Evolutionary conservation across 2,797 vertebrate genomes (phyloP), one percentile per base, ranked within the genome.

Genomic region (Neosilurus mollespiculum): DNA sequence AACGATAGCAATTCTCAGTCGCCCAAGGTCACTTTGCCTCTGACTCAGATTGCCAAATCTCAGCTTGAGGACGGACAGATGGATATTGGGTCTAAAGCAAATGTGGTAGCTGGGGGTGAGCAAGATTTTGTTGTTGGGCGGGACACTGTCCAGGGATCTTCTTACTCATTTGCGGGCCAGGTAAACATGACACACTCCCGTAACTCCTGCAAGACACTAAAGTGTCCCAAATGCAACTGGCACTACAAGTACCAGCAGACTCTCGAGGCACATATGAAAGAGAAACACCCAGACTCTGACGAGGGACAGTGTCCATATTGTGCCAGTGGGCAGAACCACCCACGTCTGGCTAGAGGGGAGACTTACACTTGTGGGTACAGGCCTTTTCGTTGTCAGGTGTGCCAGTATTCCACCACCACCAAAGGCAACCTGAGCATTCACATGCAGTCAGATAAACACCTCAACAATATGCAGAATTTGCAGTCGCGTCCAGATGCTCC

Each of bases 391-490:
- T 99, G 98, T n/a, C 97, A 99, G 94, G 98, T 98, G 88, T 99
- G 98, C 91, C 98, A 99, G 94, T 99, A 99, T 92, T 98, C 98
- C 90, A 99, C 98, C 85, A 99, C 98, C 84, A 99, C 98, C 90
- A 99, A 99, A 95, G 98, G 98, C 94, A 99, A 99, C 95, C 96
- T 99, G 92, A 99, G 98, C 95, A 99, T 99, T 91, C 98, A 99
- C 93, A 99, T 99, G 98, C 98, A 99, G 97, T 99, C 98, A 0
- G 98, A 99, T 93, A 99, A 99, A 95, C 98, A 99, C 94, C 96
- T 99, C 88, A 99, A 99, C 92, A 99, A 99, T 89, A 98, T 99
- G 93, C 98, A 99, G 92, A 98, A 92, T 89, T 92, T 96, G 92
- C 93, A 98, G 93, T 92, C 93, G 0, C 90, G 86, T 0, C 62